A percentile compares a stretch with the other conserved stretches of the same genome.
Conservation (phyloP, 2,797 vertebrate genomes). For the Dendrocincla fuliginosa region DNA sequence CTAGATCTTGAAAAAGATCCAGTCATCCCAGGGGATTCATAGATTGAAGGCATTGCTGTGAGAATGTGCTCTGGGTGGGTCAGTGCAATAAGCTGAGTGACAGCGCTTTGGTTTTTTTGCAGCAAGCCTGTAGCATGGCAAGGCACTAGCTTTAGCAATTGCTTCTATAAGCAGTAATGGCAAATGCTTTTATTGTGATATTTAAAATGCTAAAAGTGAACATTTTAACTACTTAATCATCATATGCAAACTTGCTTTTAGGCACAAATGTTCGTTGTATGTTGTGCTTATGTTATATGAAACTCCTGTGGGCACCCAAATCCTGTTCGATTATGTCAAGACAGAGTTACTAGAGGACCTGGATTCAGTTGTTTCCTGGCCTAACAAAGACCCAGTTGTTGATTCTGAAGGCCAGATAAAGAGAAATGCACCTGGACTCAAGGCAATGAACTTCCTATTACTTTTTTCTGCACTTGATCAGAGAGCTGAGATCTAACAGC, state of each 20-base stretch:
- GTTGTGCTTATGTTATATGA: neutral
- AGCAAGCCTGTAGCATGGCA: neutral
- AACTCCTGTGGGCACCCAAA: neutral
- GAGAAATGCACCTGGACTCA: neutral
- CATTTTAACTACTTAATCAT: neutral
- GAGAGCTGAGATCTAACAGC: neutral
- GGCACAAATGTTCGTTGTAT: neutral
- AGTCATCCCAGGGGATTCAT: neutral
- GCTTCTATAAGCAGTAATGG: neutral
- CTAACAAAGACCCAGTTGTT: neutral
- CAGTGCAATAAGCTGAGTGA: neutral
- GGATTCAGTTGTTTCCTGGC: neutral
- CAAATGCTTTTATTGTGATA: neutral
- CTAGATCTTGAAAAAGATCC: neutral
- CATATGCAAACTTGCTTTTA: neutral
- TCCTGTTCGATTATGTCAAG: neutral
- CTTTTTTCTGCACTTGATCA: neutral
- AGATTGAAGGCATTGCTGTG: neutral
- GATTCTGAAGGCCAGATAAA: neutral
- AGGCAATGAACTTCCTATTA: neutral
- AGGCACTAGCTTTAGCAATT: neutral
- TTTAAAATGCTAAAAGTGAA: neutral
- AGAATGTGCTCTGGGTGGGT: neutral
- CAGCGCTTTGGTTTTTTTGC: neutral
- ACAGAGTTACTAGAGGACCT: neutral